A percentile compares a stretch with the other conserved stretches of the same genome.
These are phyloP conservation scores for Rhabdornis inornatus DNA, from an alignment of 2,113 vertebrate species.

Conservation along the genomic window DNA sequence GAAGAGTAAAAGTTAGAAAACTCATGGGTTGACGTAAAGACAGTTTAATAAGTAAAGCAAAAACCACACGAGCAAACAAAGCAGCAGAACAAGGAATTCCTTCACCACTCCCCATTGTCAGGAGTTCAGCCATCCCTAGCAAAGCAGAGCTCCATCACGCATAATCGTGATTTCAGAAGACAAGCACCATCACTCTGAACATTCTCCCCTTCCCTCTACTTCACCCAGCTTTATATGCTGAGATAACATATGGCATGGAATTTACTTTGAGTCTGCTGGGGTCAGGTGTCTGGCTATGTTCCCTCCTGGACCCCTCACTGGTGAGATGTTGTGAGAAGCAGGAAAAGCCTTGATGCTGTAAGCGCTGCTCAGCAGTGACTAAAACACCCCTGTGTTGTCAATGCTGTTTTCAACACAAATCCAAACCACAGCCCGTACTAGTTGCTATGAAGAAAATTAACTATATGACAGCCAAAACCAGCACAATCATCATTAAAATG, in stretches of 20 bases:
- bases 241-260: neutral
- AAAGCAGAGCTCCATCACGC: accelerated
- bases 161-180: accelerated
- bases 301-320: neutral
- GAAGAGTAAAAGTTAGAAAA: neutral
- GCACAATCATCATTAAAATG: neutral
- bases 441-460: neutral
- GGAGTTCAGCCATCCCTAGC: neutral
- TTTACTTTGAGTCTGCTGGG: neutral
- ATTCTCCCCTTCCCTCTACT: neutral
- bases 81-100: neutral
- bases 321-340: neutral
- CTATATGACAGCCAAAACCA: neutral
- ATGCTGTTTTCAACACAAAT: neutral
- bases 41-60: neutral
- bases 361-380: neutral
- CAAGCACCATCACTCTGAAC: neutral
- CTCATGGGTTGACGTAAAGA: neutral
- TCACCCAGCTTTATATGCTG: neutral
- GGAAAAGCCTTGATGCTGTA: neutral
- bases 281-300: neutral
- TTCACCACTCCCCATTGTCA: neutral
- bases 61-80: accelerated
- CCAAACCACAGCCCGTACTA: accelerated
- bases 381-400: neutral